phyloP scores from a whole-genome alignment of 2,888 invertebrate genomes.

The Hanleya hanleyi region DNA sequence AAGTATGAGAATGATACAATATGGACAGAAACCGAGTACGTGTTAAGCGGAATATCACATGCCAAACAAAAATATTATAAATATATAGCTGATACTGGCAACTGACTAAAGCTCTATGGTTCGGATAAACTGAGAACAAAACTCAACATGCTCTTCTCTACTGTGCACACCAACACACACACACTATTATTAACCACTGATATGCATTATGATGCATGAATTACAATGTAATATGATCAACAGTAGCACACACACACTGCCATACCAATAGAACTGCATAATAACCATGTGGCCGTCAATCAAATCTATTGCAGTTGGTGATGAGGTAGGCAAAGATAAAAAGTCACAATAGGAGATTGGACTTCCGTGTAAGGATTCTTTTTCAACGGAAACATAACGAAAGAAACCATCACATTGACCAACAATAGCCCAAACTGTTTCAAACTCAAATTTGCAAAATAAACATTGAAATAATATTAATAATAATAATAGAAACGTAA shows the following conservation, averaged over 20 bases:
- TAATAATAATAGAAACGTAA: not conserved
- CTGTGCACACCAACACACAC: too few species aligned
- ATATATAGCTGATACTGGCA: not conserved
- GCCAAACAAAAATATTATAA: not conserved
- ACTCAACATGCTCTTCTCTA: too few species aligned
- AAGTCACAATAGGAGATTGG: not conserved
- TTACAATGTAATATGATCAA: not conserved
- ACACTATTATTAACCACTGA: not conserved
- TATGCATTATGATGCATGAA: not conserved
- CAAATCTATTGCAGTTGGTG: conserved; percentile 10
- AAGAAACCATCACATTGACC: conserved; percentile 7
- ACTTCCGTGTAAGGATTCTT: too few species aligned
- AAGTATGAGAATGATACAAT: too few species aligned
- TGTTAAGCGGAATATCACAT: conserved; percentile 8
- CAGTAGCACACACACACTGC: too few species aligned
- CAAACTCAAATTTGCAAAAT: not conserved
- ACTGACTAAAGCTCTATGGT: not conserved
- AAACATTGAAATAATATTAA: too few species aligned
- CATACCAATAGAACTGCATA: too few species aligned
- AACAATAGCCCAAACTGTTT: conserved; percentile 2
- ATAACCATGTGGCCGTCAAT: too few species aligned
- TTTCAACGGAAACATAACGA: conserved; percentile 1
- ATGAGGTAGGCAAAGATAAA: conserved; percentile 10
- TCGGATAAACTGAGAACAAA: not conserved
- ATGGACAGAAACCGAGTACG: too few species aligned